Evolutionary conservation across 2,113 vertebrate genomes (phyloP).

Genomic region (Orcinus orca): DNA sequence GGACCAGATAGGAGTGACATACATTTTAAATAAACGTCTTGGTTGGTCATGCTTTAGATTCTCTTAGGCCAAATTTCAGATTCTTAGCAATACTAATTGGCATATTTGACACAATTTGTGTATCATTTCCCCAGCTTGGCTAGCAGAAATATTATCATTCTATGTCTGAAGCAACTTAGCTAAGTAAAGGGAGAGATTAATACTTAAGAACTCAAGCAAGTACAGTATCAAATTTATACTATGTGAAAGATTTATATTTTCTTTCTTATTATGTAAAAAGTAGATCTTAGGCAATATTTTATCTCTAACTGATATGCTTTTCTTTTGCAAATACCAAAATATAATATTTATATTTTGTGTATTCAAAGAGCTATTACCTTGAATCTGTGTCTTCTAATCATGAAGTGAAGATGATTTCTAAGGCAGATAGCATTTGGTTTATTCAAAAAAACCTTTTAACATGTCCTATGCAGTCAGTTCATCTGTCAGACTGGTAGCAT

Average conservation of each 20-base stretch:
- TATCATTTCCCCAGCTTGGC: not conserved
- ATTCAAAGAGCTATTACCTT: conserved; percentile 45
- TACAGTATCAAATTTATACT: conserved; percentile 17
- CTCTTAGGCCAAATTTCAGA: not conserved
- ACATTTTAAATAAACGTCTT: not conserved
- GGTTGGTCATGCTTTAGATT: not conserved
- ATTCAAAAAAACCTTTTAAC: conserved; percentile 59
- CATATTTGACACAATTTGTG: not conserved
- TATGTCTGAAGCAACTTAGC: not conserved
- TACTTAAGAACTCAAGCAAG: not conserved
- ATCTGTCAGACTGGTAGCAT: conserved; percentile 59
- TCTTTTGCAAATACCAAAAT: conserved; percentile 46
- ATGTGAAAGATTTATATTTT: conserved; percentile 42
- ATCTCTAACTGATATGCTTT: not conserved
- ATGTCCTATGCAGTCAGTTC: conserved; percentile 60
- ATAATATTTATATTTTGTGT: conserved; percentile 52
- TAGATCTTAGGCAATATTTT: conserved; percentile 17
- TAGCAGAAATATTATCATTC: not conserved
- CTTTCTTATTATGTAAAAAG: conserved; percentile 20
- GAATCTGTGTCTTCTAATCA: conserved; percentile 51
- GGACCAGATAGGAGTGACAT: not conserved
- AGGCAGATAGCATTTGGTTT: conserved; percentile 46
- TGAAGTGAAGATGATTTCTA: conserved; percentile 44
- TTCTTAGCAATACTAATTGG: not conserved
- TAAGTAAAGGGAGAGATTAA: not conserved